Percentiles rank a stretch among this genome's conserved stretches.
Conservation (phyloP, 2,113 vertebrate species). For the Todiramphus saurophagus region DNA sequence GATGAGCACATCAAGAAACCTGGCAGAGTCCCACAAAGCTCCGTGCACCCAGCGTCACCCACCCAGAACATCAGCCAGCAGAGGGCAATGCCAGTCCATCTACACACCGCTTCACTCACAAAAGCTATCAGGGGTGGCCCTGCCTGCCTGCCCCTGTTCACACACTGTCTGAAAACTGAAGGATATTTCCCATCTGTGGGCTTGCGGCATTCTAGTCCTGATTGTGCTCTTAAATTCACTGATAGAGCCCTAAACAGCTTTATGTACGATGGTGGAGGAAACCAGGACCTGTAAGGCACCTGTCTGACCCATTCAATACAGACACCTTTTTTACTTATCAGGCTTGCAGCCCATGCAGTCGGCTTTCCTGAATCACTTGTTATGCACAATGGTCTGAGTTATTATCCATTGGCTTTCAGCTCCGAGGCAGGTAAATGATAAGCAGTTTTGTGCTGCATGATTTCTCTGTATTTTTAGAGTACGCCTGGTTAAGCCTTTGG, state of each 20-base stretch:
- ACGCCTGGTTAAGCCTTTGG: not conserved
- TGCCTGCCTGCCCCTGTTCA: not conserved
- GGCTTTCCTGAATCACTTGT: not conserved
- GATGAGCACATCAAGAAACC: not conserved
- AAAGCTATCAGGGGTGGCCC: rapidly evolving
- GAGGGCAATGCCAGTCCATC: not conserved
- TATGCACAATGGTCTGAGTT: not conserved
- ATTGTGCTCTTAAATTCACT: not conserved
- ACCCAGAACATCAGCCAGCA: not conserved
- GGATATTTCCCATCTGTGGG: not conserved
- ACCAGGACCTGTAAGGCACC: rapidly evolving
- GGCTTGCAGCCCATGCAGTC: not conserved
- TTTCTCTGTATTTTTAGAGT: not conserved
- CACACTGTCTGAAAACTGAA: not conserved
- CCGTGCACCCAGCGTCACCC: rapidly evolving
- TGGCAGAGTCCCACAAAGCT: not conserved
- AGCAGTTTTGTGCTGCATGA: not conserved
- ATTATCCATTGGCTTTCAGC: not conserved
- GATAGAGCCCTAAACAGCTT: not conserved
- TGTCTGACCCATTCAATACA: not conserved
- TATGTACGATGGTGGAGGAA: not conserved
- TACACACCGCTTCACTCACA: rapidly evolving
- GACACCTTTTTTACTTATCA: not conserved
- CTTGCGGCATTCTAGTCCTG: not conserved
- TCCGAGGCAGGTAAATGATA: not conserved